Base-by-base conservation (phyloP, 2,797 vertebrate genomes). In the Sitta carolinensis region DNA sequence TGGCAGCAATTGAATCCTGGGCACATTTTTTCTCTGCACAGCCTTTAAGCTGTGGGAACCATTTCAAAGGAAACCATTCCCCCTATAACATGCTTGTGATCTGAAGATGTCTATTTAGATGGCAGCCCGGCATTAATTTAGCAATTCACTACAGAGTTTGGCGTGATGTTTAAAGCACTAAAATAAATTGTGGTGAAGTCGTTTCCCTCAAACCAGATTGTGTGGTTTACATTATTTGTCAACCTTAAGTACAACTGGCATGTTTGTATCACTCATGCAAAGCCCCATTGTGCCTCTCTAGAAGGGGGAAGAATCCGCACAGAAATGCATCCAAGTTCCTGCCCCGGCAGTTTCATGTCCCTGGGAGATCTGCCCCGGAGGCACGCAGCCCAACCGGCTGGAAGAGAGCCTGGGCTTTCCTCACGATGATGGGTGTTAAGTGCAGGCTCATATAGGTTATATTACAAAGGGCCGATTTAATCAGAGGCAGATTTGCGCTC, bases 31-130 rank as follows among this genome's bases (percentile, higher is more conserved):
- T 89, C 97, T 95, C 85, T 84, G 89, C 48, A 15, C 94, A 96
- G 96, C 97, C 98, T 98, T 97, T 97, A 97, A 98, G 96, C 96
- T 96, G 95, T 97, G 98, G 98, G 98, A 98, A 98, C 94, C 94
- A 90, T 98, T 98, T 98, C 98, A 99, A 98, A 98, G 97, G 97
- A 98, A 98, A 98, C 84, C 93, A 95, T 98, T 98, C 97, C 97
- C 94, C 93, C 96, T 97, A 97, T 98, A 98, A 98, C 98, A 98
- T 98, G 97, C 97, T 97, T 98, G 97, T 98, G 97, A 98, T 98
- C 96, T 97, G 97, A 97, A 98, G 98, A 97, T 97, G 98, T 98
- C 97, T 96, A 97, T 98, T 98, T 95, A 96, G 95, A 98, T 98
- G 97, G 98, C 97, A 98, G 97, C 87, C 96, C 95, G 94, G 97